Evolutionary conservation across 2,888 invertebrate species (phyloP).

Genomic region (Agrochola lychnidis): DNA sequence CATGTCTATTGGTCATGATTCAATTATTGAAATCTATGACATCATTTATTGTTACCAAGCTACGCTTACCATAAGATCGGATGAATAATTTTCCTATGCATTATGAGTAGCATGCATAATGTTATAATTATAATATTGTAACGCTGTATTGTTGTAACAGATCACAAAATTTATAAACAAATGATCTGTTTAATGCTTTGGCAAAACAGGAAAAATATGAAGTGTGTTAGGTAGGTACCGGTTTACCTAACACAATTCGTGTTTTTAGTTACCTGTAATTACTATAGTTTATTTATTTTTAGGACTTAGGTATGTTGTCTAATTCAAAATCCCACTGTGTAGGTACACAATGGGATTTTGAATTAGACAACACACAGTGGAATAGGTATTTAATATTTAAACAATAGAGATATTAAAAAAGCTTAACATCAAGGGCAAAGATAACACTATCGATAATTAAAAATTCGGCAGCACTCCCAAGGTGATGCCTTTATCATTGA

Average conservation of each 20-base stretch:
- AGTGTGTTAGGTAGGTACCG: slow-evolving; percentile 16
- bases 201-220: slow-evolving; percentile 49
- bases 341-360: no score
- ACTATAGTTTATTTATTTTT: neutral
- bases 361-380: no score
- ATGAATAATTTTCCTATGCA: slow-evolving; percentile 46
- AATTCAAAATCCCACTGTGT: slow-evolving; percentile 23
- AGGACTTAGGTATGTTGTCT: neutral
- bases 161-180: slow-evolving; percentile 33
- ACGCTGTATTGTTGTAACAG: slow-evolving; percentile 21
- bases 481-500: slow-evolving; percentile 61
- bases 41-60: slow-evolving; percentile 57
- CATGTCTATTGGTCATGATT: slow-evolving; percentile 49
- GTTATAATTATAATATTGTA: slow-evolving; percentile 16
- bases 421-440: slow-evolving; percentile 71
- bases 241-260: neutral
- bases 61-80: slow-evolving; percentile 22
- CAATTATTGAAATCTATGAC: slow-evolving; percentile 58
- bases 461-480: slow-evolving; percentile 63
- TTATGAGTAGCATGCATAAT: slow-evolving; percentile 18
- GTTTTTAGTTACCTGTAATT: neutral
- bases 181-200: slow-evolving; percentile 19
- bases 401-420: slow-evolving; percentile 62
- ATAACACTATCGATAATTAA: slow-evolving; percentile 70
- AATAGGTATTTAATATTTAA: slow-evolving; percentile 22